phyloP scores from a whole-genome alignment of 2,888 invertebrate species.

The Erebia ligea region DNA sequence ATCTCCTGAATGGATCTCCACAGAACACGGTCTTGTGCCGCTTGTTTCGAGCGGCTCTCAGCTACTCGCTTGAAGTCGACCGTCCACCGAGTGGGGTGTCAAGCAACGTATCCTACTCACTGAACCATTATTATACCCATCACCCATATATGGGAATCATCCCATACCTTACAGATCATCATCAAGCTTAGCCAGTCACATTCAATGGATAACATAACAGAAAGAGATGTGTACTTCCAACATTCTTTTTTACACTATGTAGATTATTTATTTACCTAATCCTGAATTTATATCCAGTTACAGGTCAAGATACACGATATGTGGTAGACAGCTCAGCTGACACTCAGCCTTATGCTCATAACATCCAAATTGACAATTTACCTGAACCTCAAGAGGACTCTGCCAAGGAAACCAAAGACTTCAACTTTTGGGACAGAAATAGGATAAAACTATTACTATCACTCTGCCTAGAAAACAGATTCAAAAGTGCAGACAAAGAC shows the following conservation, averaged over 20 bases:
- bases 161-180: too few relatives aligned
- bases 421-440: conserved; percentile 68
- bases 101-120: too few relatives aligned
- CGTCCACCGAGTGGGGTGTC: too few relatives aligned
- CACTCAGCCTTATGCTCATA: conserved; percentile 61
- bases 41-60: too few relatives aligned
- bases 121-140: too few relatives aligned
- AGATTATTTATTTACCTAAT: neutral
- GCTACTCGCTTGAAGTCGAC: too few relatives aligned
- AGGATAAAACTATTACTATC: conserved; percentile 67
- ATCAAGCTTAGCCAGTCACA: too few relatives aligned
- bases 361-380: conserved; percentile 50
- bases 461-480: conserved; percentile 62
- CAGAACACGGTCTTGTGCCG: too few relatives aligned
- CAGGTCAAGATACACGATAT: conserved; percentile 64
- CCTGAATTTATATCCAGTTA: conserved; percentile 47
- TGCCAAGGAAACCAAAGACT: conserved; percentile 53
- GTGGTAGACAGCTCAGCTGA: conserved; percentile 59
- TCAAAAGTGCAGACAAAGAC: conserved; percentile 56
- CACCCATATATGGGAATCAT: too few relatives aligned
- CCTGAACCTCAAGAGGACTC: conserved; percentile 46
- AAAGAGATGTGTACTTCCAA: too few relatives aligned
- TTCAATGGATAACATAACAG: too few relatives aligned
- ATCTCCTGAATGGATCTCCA: too few relatives aligned
- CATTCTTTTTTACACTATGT: neutral